Base-by-base conservation (phyloP, 2,113 vertebrate genomes). In the Anoplopoma fimbria region DNA sequence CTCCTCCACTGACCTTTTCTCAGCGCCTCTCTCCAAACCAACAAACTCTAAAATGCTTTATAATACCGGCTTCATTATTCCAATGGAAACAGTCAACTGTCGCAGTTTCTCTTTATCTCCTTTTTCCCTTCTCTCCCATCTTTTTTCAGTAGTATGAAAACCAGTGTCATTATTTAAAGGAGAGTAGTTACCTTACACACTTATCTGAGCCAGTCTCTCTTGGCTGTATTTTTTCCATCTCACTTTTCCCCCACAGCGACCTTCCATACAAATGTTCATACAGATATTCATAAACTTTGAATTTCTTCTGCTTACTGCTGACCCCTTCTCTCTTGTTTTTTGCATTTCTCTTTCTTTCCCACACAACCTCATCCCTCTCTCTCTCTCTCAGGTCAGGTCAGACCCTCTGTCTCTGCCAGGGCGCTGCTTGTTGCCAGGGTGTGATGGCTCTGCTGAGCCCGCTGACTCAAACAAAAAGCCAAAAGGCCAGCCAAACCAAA, bases 401-500 rank as follows among this genome's bases (percentile, higher is more conserved):
- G 81, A 81, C 62, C 77, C 70, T 87, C 67, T 45, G 51, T 87
- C 38, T 77, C 42, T 57, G 83, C 84, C 86, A 82, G 75, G 76
- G 67, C 10, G 31, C 74, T 58, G 55, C 8, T 57, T 61, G 82
- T 70, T 88, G 89, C 81, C 87, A 89, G 83, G 84, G 75, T 68
- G 81, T 57, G 86, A 88, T 82, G 87, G 78, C 77, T 85, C 34
- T 85, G 83, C 78, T 84, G 78, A 86, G 83, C 86, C 81, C 65
- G 83, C 87, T 85, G 88, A 91, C 82, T 91, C 82, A 85, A 86
- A 85, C 69, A 79, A 61, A n/a, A 89, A 86, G 84, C 70, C 71
- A 79, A 87, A 73, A 85, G 85, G 83, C 83, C 83, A 72, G 90
- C 89, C 88, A 92, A 92, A 92, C 91, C 91, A 92, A 91, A 93